phyloP scores from a whole-genome alignment of 2,888 invertebrate species.

The Barypeithes pellucidus region DNA sequence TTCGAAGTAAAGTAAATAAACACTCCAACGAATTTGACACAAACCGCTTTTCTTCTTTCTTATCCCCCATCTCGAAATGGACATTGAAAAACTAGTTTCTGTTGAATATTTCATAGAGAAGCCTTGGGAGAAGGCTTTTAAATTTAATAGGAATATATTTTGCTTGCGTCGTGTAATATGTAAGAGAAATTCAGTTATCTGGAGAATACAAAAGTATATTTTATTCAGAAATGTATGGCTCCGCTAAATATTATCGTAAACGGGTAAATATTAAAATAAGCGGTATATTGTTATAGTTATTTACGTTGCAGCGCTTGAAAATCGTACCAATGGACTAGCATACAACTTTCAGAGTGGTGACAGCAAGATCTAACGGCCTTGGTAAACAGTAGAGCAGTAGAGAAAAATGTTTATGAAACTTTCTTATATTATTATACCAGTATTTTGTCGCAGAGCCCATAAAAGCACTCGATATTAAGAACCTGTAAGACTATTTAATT shows the following conservation, averaged over 20 bases:
- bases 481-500: too few relatives aligned
- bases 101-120: constrained; percentile 49
- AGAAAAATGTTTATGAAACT: too few relatives aligned
- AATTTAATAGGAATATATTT: constrained; percentile 51
- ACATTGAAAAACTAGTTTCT: constrained; percentile 50
- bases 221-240: constrained; percentile 19
- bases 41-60: constrained; percentile 16
- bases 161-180: constrained; percentile 17
- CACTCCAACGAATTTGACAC: constrained; percentile 34
- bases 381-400: too few relatives aligned
- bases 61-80: constrained; percentile 31
- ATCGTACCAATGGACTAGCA: too few relatives aligned
- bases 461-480: too few relatives aligned
- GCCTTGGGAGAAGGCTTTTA: constrained; percentile 45
- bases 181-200: constrained; percentile 36
- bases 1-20: constrained; percentile 34
- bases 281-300: background rate
- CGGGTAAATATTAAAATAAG: too few relatives aligned
- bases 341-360: too few relatives aligned
- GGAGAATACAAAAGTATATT: constrained; percentile 22
- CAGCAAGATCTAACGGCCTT: too few relatives aligned
- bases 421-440: too few relatives aligned
- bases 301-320: background rate
- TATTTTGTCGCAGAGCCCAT: too few relatives aligned
- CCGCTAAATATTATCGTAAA: background rate